Evolutionary conservation across 35 echinoderm and acorn worm genomes (phyloP).

Genomic region (Holothuria glaberrima): DNA sequence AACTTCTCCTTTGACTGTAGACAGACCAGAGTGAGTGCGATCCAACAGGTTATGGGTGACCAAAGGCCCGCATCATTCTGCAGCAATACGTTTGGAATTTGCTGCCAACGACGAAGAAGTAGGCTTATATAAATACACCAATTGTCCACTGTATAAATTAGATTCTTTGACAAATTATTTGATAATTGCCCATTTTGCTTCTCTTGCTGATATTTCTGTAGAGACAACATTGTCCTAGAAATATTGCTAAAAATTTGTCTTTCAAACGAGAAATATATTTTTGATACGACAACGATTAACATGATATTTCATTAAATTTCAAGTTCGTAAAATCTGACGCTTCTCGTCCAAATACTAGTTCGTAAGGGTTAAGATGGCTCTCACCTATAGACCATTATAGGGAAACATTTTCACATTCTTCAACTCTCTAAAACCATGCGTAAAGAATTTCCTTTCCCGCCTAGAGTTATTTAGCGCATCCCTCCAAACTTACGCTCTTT

Average conservation of each 20-base stretch:
- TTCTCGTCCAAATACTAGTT: slow-evolving; percentile 59
- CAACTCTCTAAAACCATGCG: too few species aligned
- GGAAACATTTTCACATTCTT: too few species aligned
- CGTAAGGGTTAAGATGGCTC: slow-evolving; percentile 22
- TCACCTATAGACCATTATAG: too few species aligned
- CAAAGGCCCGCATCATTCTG: slow-evolving; percentile 65
- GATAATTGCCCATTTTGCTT: slow-evolving; percentile 60
- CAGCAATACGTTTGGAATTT: slow-evolving; percentile 68
- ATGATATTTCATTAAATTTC: slow-evolving; percentile 59
- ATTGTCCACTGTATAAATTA: slow-evolving; percentile 61
- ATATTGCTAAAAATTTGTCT: slow-evolving; percentile 63
- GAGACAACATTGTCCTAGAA: too few species aligned
- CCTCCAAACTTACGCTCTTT: too few species aligned
- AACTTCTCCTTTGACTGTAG: slow-evolving; percentile 58
- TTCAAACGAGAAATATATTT: slow-evolving; percentile 61
- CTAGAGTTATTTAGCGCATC: too few species aligned
- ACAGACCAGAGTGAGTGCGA: slow-evolving; percentile 61
- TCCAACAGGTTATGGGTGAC: slow-evolving; percentile 60
- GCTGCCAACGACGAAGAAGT: slow-evolving; percentile 64
- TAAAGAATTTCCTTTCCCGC: too few species aligned
- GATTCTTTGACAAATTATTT: slow-evolving; percentile 32
- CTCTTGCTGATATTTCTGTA: slow-evolving; percentile 58
- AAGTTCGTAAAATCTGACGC: slow-evolving; percentile 49
- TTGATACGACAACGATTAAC: slow-evolving; percentile 24
- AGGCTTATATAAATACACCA: slow-evolving; percentile 60